These are phyloP conservation scores for Dicycla oo DNA, from an alignment of 2,888 invertebrate genomes.

Conservation along the genomic window DNA sequence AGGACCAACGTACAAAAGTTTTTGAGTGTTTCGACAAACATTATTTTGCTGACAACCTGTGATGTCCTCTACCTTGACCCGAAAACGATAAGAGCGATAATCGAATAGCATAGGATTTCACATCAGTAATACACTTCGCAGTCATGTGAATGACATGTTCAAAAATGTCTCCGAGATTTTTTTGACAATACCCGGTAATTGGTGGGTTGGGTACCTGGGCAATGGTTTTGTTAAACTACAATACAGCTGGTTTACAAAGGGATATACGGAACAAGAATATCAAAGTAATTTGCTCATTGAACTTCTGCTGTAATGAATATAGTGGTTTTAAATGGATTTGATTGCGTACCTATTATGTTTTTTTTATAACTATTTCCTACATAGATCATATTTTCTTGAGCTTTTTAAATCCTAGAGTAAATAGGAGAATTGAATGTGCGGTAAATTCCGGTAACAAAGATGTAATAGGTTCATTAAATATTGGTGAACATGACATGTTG, in stretches of 20 bases:
- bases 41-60: constrained; percentile 39
- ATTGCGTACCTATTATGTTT: constrained; percentile 61
- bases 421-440: constrained; percentile 13
- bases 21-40: constrained; percentile 77
- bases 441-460: not conserved
- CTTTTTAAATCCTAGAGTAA: not conserved
- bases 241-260: constrained; percentile 83
- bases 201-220: constrained; percentile 90
- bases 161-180: constrained; percentile 89
- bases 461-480: not conserved
- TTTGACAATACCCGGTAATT: constrained; percentile 87
- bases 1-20: constrained; percentile 86
- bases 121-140: constrained; percentile 44
- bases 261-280: constrained; percentile 80
- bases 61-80: constrained; percentile 7
- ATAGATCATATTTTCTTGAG: constrained; percentile 3
- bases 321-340: constrained; percentile 68
- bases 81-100: constrained; percentile 64
- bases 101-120: constrained; percentile 47
- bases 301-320: constrained; percentile 74
- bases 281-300: constrained; percentile 84
- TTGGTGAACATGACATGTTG: not conserved
- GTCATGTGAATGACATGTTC: constrained; percentile 86
- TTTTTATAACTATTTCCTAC: constrained; percentile 40
- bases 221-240: constrained; percentile 86